A percentile compares a stretch with the other conserved stretches of the same genome.
These are phyloP conservation scores for Drosophila falleni DNA, from an alignment of 2,888 invertebrate genomes.

Conservation along the genomic window DNA sequence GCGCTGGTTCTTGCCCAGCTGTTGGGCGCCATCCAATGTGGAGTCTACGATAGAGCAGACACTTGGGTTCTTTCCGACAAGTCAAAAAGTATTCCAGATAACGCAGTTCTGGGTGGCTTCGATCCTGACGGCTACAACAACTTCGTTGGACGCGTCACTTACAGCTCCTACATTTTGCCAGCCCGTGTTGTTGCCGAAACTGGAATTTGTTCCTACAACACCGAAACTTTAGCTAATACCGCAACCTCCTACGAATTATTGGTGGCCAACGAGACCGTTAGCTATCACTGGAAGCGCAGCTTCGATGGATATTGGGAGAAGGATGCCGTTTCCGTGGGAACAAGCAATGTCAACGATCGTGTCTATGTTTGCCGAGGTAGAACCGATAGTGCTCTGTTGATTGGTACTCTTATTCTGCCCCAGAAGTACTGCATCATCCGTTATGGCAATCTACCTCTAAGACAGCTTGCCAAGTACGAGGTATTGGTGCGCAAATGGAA, in stretches of 20 bases:
- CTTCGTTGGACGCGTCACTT: slow-evolving; percentile 50
- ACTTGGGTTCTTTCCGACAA: slow-evolving; percentile 39
- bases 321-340: slow-evolving; percentile 52
- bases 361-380: slow-evolving; percentile 45
- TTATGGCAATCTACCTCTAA: slow-evolving; percentile 15
- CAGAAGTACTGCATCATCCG: slow-evolving; percentile 28
- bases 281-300: slow-evolving; percentile 54
- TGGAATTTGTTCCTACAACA: slow-evolving; percentile 38
- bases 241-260: neutral
- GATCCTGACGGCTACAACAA: slow-evolving; percentile 58
- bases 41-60: slow-evolving; percentile 44
- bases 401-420: slow-evolving; percentile 34
- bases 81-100: slow-evolving; percentile 34
- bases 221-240: neutral
- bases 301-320: slow-evolving; percentile 49
- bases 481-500: slow-evolving; percentile 35
- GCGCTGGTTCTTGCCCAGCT: slow-evolving; percentile 44
- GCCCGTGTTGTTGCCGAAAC: slow-evolving; percentile 57
- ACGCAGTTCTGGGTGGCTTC: slow-evolving; percentile 50
- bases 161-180: slow-evolving; percentile 34
- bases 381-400: slow-evolving; percentile 25
- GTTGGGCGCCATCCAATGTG: slow-evolving; percentile 42
- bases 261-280: slow-evolving; percentile 23
- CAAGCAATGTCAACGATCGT: slow-evolving; percentile 25
- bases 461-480: slow-evolving; percentile 43